Evolutionary conservation across 2,888 invertebrate species (phyloP), one percentile per base, ranked within the genome.

Genomic region (Biston stratarius): DNA sequence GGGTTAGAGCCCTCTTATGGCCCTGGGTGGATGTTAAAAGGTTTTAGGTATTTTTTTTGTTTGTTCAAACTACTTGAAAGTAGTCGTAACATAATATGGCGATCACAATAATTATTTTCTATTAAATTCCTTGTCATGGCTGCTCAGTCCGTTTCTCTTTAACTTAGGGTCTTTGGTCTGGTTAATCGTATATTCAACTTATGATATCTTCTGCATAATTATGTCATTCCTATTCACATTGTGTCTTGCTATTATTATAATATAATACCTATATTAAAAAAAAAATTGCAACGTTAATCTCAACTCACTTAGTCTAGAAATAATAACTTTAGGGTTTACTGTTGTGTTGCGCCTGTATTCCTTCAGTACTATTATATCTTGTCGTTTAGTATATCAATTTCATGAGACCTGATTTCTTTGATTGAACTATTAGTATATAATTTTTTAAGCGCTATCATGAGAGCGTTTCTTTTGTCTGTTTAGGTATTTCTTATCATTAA

Each of bases 101-200:
- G 24, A 24, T 24, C 24, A 3, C 24, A 24, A 24, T 3, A 2
- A 24, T 24, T 24, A 3, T 24, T 24, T 24, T 24, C 24, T 24
- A 24, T 24, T 3, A 24, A 24, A 24, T 24, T 24, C 24, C 24
- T 24, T 24, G 3, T 2, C 24, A 2, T 24, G 1, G 24, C 24
- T 24, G 24, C 24, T n/a, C n/a, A 15, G 15, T 48, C 48, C 9
- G 24, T 1, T 49, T 49, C 10, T 24, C 49, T 24, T 49, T 49
- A 12, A 11, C 12, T 49, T 33, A 11, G 48, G 48, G 48, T 48
- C 48, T 48, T 5, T 24, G 49, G 3, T 47, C 14, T 47, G 0
- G 49, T 49, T 49, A 33, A 36, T 52, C 52, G 36, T 52, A 14
- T 52, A 52, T 52, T 52, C 52, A 36, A 40, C 34, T 42, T 9